Evolutionary conservation across 2,888 invertebrate species (phyloP).

Genomic region (Drosophila buzzatii): DNA sequence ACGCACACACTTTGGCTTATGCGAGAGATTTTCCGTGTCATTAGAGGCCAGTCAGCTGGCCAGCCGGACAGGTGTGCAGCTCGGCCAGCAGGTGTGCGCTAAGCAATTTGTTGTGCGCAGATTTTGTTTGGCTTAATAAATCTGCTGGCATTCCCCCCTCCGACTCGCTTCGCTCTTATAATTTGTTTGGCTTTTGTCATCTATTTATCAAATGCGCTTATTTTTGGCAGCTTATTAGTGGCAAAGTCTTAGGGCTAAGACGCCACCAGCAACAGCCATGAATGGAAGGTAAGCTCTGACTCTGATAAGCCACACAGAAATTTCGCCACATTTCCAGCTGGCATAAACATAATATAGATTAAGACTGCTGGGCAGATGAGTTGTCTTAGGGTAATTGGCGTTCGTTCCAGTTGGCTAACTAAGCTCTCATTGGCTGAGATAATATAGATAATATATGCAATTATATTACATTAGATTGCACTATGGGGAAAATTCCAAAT

Average conservation of each 20-base stretch:
- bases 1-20: slow-evolving; percentile 39
- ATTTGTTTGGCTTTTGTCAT: slow-evolving; percentile 78
- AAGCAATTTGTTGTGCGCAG: slow-evolving; percentile 57
- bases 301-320: slow-evolving; percentile 2
- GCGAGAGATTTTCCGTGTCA: slow-evolving; percentile 35
- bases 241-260: slow-evolving; percentile 34
- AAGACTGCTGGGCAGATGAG: not conserved
- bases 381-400: not conserved
- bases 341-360: slow-evolving; percentile 2
- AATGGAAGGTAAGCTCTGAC: not conserved
- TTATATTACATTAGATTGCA: too few species aligned
- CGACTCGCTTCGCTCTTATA: slow-evolving; percentile 49
- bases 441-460: too few species aligned
- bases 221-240: slow-evolving; percentile 76
- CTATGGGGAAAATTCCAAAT: too few species aligned
- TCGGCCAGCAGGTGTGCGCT: slow-evolving; percentile 21
- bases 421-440: too few species aligned
- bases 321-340: not conserved
- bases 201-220: slow-evolving; percentile 79
- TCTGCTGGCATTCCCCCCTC: slow-evolving; percentile 44
- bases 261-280: not conserved
- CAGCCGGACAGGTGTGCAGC: slow-evolving; percentile 4
- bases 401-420: too few species aligned
- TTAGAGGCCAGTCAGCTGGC: slow-evolving; percentile 17
- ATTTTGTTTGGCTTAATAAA: slow-evolving; percentile 64